Percentiles rank a stretch among this genome's conserved stretches.
Conservation (phyloP, 2,113 vertebrate genomes). For the Odobenus rosmarus region DNA sequence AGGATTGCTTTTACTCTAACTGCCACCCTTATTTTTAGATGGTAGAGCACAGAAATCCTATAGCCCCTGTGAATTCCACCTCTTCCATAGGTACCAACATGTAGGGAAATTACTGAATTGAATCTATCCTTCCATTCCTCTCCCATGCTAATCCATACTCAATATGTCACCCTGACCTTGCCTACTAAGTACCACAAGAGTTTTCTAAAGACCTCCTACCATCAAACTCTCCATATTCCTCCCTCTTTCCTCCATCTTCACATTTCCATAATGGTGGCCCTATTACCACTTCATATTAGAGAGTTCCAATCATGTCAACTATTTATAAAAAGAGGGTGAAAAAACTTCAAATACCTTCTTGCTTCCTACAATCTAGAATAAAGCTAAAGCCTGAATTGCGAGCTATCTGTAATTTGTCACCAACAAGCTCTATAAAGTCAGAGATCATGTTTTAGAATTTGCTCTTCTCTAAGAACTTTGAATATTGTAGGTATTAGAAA, state of each 20-base stretch:
- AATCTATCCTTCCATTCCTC: not conserved
- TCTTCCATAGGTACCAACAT: not conserved
- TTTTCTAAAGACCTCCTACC: not conserved
- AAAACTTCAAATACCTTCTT: not conserved
- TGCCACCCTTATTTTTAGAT: not conserved
- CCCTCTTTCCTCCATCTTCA: not conserved
- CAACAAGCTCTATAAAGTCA: not conserved
- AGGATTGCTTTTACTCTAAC: not conserved
- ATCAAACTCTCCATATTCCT: not conserved
- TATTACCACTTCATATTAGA: not conserved
- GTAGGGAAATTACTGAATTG: not conserved
- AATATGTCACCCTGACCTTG: not conserved
- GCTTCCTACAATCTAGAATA: slow-evolving; percentile 12
- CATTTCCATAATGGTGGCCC: not conserved
- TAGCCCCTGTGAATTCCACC: not conserved
- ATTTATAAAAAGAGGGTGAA: not conserved
- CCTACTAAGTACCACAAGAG: not conserved
- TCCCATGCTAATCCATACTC: not conserved
- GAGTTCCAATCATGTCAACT: not conserved
- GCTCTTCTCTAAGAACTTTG: not conserved
- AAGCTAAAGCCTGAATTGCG: not conserved
- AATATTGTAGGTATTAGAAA: not conserved
- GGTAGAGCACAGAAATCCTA: not conserved
- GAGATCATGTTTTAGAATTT: slow-evolving; percentile 2
- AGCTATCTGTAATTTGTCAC: not conserved